Percentiles rank a stretch among this genome's conserved stretches.
Conservation (phyloP, 2,888 invertebrate species). For the Cosmorhoe ocellata region DNA sequence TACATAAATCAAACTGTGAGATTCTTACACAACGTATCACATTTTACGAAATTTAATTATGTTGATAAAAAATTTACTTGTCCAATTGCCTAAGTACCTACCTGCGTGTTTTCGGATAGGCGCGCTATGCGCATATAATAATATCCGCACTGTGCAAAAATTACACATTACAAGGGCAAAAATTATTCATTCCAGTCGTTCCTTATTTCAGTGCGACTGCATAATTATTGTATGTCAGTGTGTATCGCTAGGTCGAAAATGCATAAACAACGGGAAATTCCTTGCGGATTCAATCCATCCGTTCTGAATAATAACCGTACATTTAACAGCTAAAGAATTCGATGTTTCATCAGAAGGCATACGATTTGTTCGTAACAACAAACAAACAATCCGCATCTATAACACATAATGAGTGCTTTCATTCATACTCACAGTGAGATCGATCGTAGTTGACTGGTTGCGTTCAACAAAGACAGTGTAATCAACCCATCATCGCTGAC, state of each 20-base stretch:
- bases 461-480: slow-evolving; percentile 31
- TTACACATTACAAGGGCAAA: no score
- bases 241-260: slow-evolving; percentile 13
- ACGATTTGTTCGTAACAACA: slow-evolving; percentile 49
- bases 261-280: slow-evolving; percentile 33
- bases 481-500: slow-evolving; percentile 32
- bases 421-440: slow-evolving; percentile 48
- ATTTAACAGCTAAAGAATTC: slow-evolving; percentile 62
- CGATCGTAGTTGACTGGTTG: slow-evolving; percentile 36
- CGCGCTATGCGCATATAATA: no score
- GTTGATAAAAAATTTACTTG: no score
- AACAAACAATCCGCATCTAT: slow-evolving; percentile 68
- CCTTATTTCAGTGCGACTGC: slow-evolving; percentile 7
- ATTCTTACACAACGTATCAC: no score
- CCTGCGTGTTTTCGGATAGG: no score
- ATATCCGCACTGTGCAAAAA: no score
- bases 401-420: slow-evolving; percentile 39
- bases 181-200: no score
- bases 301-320: slow-evolving; percentile 53
- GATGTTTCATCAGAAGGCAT: slow-evolving; percentile 44
- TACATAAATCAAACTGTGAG: no score
- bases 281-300: slow-evolving; percentile 35
- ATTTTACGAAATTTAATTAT: no score
- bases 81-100: no score
- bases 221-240: background rate